These are phyloP conservation scores for Sebastes minor DNA, from an alignment of 2,797 vertebrate species.

Conservation along the genomic window DNA sequence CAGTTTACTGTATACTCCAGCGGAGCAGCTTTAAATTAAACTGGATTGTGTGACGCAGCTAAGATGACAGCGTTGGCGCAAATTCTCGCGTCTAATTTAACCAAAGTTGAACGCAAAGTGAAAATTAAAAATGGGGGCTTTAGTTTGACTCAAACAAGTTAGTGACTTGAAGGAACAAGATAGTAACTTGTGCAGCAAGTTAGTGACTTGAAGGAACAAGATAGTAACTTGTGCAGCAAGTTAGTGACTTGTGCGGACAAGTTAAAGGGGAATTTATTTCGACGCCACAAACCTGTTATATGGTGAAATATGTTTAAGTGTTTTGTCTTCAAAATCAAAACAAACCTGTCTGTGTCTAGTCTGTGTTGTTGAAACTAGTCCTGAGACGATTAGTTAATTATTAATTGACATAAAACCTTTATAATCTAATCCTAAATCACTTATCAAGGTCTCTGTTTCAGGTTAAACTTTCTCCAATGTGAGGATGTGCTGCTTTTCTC, in stretches of 20 bases:
- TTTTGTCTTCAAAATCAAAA: not conserved
- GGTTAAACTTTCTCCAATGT: not conserved
- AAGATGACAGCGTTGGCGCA: no score
- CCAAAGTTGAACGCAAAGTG: not conserved
- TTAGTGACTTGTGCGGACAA: no score
- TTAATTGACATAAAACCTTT: not conserved
- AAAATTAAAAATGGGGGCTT: not conserved
- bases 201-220: rapidly evolving
- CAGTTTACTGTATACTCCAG: not conserved
- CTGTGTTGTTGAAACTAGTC: no score
- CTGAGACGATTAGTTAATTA: not conserved
- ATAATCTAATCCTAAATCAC: not conserved
- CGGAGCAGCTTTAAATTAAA: not conserved
- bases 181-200: not conserved
- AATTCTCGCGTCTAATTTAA: no score
- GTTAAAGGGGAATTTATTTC: not conserved
- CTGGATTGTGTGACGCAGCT: not conserved
- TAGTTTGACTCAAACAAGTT: rapidly evolving
- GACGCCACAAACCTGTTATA: not conserved
- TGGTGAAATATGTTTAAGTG: not conserved
- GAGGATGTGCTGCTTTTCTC: not conserved
- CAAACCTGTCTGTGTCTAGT: not conserved
- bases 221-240: not conserved
- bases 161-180: rapidly evolving
- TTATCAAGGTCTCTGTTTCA: not conserved